phyloP scores from a whole-genome alignment of 2,113 vertebrate species.

The Tychaedon coryphoeus region DNA sequence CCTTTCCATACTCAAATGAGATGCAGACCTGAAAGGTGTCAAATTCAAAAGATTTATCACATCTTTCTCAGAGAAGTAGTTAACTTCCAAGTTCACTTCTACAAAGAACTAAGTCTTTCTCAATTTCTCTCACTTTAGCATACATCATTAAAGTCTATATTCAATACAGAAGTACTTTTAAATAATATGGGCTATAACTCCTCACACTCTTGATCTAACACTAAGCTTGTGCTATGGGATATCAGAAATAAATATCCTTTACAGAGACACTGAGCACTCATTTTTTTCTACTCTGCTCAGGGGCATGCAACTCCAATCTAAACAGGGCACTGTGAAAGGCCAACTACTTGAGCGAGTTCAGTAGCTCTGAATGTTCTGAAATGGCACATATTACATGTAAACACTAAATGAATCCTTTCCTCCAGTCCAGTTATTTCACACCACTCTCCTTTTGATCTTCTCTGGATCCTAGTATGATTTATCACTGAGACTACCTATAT shows the following conservation, averaged over 20 bases:
- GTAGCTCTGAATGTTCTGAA: neutral
- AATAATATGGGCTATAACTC: neutral
- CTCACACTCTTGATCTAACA: neutral
- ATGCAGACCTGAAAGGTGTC: neutral
- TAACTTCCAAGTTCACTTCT: neutral
- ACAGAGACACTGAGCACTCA: neutral
- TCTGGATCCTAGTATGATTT: neutral
- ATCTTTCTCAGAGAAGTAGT: neutral
- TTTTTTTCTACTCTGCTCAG: neutral
- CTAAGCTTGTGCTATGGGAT: accelerated
- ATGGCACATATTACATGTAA: neutral
- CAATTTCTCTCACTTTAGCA: neutral
- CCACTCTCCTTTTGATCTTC: neutral
- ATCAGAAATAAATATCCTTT: neutral
- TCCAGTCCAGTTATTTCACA: neutral
- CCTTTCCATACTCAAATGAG: neutral
- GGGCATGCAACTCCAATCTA: neutral
- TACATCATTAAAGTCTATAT: neutral
- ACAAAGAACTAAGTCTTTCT: neutral
- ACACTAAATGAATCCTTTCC: neutral
- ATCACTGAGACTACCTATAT: neutral
- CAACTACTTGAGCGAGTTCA: neutral
- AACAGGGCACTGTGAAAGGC: neutral
- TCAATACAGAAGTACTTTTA: neutral
- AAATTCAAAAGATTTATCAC: neutral